Evolutionary conservation across 1,140 invertebrate species (phyloP).

Genomic region (Drosophila quadrilineata): DNA sequence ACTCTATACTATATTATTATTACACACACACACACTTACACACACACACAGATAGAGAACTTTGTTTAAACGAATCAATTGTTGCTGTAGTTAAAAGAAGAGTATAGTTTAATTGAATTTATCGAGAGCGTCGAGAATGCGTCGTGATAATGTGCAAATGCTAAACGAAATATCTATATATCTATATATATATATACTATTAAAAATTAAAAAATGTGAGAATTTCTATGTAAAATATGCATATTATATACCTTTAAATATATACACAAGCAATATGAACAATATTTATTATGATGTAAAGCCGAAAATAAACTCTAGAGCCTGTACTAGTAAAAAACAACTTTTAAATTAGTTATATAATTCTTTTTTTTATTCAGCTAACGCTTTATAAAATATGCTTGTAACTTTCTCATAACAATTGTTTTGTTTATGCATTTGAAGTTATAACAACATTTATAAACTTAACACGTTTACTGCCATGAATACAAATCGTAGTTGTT

Average conservation of each 20-base stretch:
- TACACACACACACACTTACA: slow-evolving; percentile 35
- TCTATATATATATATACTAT: slow-evolving; percentile 21
- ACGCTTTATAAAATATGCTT: slow-evolving; percentile 46
- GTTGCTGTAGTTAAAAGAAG: slow-evolving; percentile 74
- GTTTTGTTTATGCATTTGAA: slow-evolving; percentile 1
- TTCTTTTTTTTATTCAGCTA: slow-evolving; percentile 25
- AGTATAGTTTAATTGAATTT: slow-evolving; percentile 65
- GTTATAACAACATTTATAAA: slow-evolving; percentile 52
- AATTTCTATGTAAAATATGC: slow-evolving; percentile 22
- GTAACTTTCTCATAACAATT: slow-evolving; percentile 25
- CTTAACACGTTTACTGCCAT: slow-evolving; percentile 67
- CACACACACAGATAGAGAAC: slow-evolving; percentile 48
- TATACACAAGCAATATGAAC: slow-evolving; percentile 73
- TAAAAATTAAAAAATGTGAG: too few species aligned
- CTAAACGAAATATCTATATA: slow-evolving; percentile 49
- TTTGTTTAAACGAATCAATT: slow-evolving; percentile 74
- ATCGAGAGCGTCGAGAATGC: slow-evolving; percentile 52
- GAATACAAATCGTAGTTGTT: slow-evolving; percentile 60
- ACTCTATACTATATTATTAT: slow-evolving; percentile 60
- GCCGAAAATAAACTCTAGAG: slow-evolving; percentile 72
- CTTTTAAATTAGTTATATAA: not conserved
- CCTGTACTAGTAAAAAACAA: slow-evolving; percentile 55
- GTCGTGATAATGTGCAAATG: slow-evolving; percentile 65
- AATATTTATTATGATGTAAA: slow-evolving; percentile 72
- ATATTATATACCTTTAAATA: slow-evolving; percentile 44